A percentile compares a stretch with the other conserved stretches of the same genome.
These are phyloP conservation scores for Heliconius charithonia DNA, from an alignment of 2,888 invertebrate genomes.

Conservation along the genomic window DNA sequence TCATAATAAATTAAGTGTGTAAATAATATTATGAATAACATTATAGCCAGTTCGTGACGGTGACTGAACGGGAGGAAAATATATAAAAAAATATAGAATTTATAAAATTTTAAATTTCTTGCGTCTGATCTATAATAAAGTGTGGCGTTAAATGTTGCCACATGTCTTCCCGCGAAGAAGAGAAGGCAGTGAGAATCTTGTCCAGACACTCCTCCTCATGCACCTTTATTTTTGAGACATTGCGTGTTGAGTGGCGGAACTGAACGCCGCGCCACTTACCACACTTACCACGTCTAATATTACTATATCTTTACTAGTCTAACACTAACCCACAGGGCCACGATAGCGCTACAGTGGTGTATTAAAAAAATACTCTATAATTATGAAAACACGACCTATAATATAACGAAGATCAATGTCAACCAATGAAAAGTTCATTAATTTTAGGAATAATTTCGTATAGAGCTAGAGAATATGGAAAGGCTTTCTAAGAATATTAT, in stretches of 20 bases:
- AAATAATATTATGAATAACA: conserved; percentile 8
- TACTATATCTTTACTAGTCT: too few relatives aligned
- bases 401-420: background rate
- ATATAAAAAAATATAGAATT: background rate
- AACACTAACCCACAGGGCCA: too few relatives aligned
- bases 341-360: too few relatives aligned
- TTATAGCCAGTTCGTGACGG: conserved; percentile 3
- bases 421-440: conserved; percentile 5
- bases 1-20: background rate
- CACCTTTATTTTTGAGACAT: background rate
- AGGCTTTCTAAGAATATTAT: background rate
- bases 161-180: background rate
- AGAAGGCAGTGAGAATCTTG: background rate
- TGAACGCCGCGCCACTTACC: too few relatives aligned
- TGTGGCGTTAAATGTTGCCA: too few relatives aligned
- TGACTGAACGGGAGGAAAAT: background rate
- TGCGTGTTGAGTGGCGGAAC: background rate
- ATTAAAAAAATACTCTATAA: background rate
- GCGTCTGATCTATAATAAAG: too few relatives aligned
- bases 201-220: background rate
- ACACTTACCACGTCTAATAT: too few relatives aligned
- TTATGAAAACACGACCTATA: background rate
- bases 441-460: background rate
- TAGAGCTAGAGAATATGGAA: background rate
- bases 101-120: too few relatives aligned